These are phyloP conservation scores for Astyanax mexicanus DNA, from an alignment of 2,797 vertebrate species.

Conservation along the genomic window DNA sequence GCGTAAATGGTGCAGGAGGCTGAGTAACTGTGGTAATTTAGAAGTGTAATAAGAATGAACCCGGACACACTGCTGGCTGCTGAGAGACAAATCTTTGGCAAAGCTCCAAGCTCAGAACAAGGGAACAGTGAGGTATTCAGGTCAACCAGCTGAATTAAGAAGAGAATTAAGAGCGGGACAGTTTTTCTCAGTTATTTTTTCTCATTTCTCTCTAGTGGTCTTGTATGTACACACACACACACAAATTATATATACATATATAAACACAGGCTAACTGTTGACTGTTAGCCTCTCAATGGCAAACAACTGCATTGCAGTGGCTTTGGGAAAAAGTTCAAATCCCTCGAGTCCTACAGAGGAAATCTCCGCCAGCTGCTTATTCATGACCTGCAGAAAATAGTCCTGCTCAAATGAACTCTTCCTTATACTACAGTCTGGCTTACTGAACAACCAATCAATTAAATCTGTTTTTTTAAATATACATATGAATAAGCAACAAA, in stretches of 20 bases:
- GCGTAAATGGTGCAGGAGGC: slow-evolving; percentile 5
- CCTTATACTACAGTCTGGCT: background rate
- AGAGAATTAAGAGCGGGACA: slow-evolving; percentile 52
- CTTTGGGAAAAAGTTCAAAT: slow-evolving; percentile 35
- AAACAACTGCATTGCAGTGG: slow-evolving; percentile 49
- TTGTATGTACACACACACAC: slow-evolving; percentile 5
- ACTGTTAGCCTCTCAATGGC: slow-evolving; percentile 10
- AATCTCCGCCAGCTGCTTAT: background rate
- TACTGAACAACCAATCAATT: background rate
- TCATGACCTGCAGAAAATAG: slow-evolving; percentile 2
- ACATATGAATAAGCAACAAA: no score
- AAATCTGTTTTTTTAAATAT: no score
- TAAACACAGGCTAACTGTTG: background rate
- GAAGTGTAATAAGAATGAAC: slow-evolving; percentile 17
- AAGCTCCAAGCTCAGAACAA: slow-evolving; percentile 12
- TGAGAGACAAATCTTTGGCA: slow-evolving; percentile 11
- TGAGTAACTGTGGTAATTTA: slow-evolving; percentile 5
- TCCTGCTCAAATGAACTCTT: background rate
- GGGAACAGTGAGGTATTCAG: slow-evolving; percentile 59
- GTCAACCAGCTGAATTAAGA: slow-evolving; percentile 59
- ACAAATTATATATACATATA: no score
- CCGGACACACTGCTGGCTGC: slow-evolving; percentile 17
- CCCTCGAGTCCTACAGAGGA: background rate
- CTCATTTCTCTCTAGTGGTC: slow-evolving; percentile 14
- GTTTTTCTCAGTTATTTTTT: slow-evolving; percentile 2